Conservation (phyloP, 2,113 vertebrate species). For the Salvelinus alpinus region DNA sequence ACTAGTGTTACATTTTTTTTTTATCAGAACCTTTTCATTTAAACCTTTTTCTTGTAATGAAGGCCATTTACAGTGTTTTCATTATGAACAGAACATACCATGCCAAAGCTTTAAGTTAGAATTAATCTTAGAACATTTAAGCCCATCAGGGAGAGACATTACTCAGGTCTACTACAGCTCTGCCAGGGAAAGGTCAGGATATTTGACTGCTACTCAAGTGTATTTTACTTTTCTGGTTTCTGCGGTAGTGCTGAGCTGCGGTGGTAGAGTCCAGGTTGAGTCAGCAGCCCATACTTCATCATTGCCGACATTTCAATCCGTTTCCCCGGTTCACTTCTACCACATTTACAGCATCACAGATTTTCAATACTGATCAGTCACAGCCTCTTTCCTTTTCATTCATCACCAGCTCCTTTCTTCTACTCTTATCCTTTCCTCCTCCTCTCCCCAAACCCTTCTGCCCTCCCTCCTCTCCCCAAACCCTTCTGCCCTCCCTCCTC, state of each 20-base stretch:
- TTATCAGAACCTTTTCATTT: too few relatives aligned
- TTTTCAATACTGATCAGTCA: conserved; percentile 73
- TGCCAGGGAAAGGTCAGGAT: conserved; percentile 53
- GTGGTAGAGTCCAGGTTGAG: conserved; percentile 41
- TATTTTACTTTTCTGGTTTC: conserved; percentile 53
- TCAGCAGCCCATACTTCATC: conserved; percentile 66
- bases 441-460: conserved; percentile 14
- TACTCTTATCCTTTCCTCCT: conserved; percentile 33
- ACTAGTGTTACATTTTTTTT: too few relatives aligned
- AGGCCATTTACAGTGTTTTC: not conserved
- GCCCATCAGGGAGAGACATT: conserved; percentile 41
- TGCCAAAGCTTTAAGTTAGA: conserved; percentile 36
- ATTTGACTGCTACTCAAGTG: conserved; percentile 62
- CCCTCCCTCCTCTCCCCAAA: conserved; percentile 26
- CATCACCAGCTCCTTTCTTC: conserved; percentile 58
- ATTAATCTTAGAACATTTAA: conserved; percentile 41
- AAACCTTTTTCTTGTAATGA: too few relatives aligned
- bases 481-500: conserved; percentile 23
- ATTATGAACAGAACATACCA: conserved; percentile 14
- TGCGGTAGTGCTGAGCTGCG: conserved; percentile 45
- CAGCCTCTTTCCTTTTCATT: conserved; percentile 66
- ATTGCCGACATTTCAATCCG: conserved; percentile 69
- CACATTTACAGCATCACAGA: conserved; percentile 64
- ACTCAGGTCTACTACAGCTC: conserved; percentile 45
- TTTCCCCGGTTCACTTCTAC: conserved; percentile 63